These are phyloP conservation scores for Tyria jacobaeae DNA, from an alignment of 2,888 invertebrate genomes.

Conservation along the genomic window DNA sequence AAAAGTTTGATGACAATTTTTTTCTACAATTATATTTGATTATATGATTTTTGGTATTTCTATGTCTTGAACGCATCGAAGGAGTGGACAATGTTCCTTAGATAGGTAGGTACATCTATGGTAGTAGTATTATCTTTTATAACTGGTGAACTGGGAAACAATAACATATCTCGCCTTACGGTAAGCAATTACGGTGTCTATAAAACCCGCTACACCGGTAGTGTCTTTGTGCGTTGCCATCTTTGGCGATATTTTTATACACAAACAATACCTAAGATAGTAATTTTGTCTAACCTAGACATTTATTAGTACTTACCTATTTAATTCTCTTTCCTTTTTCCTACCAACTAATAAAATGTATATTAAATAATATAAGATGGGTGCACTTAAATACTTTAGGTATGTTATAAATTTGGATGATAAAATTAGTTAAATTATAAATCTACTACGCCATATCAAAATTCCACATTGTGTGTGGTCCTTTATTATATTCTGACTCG, in stretches of 20 bases:
- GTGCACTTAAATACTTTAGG: background rate
- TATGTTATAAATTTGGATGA: background rate
- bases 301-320: too few relatives aligned
- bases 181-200: background rate
- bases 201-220: background rate
- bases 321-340: too few relatives aligned
- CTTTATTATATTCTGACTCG: slow-evolving; percentile 41
- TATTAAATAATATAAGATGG: too few relatives aligned
- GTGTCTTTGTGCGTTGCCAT: background rate
- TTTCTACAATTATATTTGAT: background rate
- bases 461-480: slow-evolving; percentile 58
- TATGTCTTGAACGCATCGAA: background rate
- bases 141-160: background rate
- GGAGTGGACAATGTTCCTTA: background rate
- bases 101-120: too few relatives aligned
- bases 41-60: background rate
- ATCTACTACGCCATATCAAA: slow-evolving; percentile 38
- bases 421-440: slow-evolving; percentile 34
- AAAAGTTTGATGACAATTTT: background rate
- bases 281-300: background rate
- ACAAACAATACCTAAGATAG: background rate
- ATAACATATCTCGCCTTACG: background rate
- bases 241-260: background rate
- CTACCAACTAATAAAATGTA: too few relatives aligned
- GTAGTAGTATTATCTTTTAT: background rate